These are phyloP conservation scores for Erebia epiphron DNA, from an alignment of 2,888 invertebrate genomes.

Conservation along the genomic window DNA sequence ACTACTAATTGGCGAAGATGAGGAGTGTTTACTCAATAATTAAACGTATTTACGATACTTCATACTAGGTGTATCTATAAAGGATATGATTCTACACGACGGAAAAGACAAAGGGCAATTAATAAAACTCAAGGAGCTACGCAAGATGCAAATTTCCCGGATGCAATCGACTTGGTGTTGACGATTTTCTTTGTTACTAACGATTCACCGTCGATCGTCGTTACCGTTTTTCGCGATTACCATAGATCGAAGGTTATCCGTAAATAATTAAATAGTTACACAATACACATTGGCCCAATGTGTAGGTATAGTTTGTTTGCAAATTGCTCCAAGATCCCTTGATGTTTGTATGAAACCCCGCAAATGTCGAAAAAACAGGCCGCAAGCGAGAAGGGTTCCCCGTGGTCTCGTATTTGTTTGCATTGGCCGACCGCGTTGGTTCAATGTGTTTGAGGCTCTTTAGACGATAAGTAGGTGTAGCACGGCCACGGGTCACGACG, in stretches of 20 bases:
- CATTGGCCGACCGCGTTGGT: neutral
- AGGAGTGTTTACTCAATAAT: too few relatives aligned
- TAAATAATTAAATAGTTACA: neutral
- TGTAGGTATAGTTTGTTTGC: too few relatives aligned
- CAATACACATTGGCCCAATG: too few relatives aligned
- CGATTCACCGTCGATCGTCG: constrained; percentile 30
- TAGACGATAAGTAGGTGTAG: neutral
- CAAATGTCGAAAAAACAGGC: too few relatives aligned
- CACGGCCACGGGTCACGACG: constrained; percentile 35
- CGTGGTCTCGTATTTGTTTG: too few relatives aligned
- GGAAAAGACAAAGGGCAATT: neutral
- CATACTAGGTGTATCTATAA: too few relatives aligned
- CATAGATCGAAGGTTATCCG: constrained; percentile 33
- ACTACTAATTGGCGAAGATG: too few relatives aligned
- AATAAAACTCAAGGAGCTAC: neutral
- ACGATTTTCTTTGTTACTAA: constrained; percentile 29
- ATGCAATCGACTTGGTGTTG: constrained; percentile 8
- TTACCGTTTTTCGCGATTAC: constrained; percentile 34
- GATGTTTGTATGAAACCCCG: too few relatives aligned
- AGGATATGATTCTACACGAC: neutral
- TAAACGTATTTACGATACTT: too few relatives aligned
- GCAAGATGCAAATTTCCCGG: constrained; percentile 18
- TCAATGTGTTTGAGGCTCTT: too few relatives aligned
- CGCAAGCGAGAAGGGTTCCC: too few relatives aligned
- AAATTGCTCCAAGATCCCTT: too few relatives aligned